Evolutionary conservation across 1,140 invertebrate genomes (phyloP).

Genomic region (Drosophila sucinea): DNA sequence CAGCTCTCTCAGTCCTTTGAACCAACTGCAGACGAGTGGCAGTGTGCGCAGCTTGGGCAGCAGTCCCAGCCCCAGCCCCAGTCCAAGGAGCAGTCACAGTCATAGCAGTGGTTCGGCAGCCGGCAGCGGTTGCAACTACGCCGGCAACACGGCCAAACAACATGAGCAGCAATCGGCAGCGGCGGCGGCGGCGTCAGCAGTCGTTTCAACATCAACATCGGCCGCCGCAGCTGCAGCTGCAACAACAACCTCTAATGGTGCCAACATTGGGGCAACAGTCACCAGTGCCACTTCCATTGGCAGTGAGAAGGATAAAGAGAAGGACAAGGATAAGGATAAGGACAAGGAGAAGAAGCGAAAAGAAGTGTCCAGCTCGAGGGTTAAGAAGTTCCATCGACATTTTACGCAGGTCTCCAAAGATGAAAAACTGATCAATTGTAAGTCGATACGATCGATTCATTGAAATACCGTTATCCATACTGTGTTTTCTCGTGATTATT

Average conservation of each 20-base stretch:
- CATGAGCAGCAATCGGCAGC: constrained; percentile 50
- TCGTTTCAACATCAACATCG: constrained; percentile 28
- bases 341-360: constrained; percentile 84
- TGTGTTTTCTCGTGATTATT: constrained; percentile 51
- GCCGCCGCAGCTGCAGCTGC: neutral
- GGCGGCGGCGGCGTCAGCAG: constrained; percentile 18
- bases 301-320: constrained; percentile 24
- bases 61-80: constrained; percentile 27
- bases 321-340: constrained; percentile 22
- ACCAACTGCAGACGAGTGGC: constrained; percentile 36
- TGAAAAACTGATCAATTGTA: constrained; percentile 91
- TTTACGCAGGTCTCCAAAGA: constrained; percentile 89
- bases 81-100: constrained; percentile 29
- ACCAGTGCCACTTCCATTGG: constrained; percentile 10
- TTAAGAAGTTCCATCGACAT: constrained; percentile 90
- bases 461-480: neutral
- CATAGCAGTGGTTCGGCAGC: constrained; percentile 21
- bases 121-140: constrained; percentile 20
- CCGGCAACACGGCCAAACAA: constrained; percentile 53
- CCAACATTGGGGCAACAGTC: constrained; percentile 15
- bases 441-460: constrained; percentile 66
- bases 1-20: constrained; percentile 34
- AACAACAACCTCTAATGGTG: no score
- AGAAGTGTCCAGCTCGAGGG: constrained; percentile 86
- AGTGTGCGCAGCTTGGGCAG: constrained; percentile 45